Conservation (phyloP, 2,888 invertebrate species). For the Pachymerium ferrugineum region DNA sequence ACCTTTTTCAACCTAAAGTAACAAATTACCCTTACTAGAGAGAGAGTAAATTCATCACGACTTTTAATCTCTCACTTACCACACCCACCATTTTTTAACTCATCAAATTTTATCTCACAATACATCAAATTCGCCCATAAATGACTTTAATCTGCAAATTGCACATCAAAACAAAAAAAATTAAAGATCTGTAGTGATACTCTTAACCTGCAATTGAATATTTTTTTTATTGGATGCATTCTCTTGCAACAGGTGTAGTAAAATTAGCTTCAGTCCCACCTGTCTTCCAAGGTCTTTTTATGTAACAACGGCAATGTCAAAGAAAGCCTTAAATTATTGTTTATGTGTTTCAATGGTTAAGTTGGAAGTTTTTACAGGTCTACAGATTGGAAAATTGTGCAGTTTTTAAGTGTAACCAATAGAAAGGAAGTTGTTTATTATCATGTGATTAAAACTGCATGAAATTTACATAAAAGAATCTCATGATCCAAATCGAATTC, state of each 20-base stretch:
- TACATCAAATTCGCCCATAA: not conserved
- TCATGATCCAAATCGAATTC: not conserved
- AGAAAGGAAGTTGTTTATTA: no score
- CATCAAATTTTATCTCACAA: not conserved
- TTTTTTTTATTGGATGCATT: not conserved
- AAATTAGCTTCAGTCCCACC: not conserved
- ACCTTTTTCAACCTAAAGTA: no score
- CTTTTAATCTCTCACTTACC: not conserved
- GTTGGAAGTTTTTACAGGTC: not conserved
- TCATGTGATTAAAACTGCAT: no score
- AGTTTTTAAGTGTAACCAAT: no score
- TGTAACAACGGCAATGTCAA: not conserved
- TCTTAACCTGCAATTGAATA: not conserved
- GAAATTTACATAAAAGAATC: not conserved
- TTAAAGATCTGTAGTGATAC: not conserved
- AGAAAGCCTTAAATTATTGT: not conserved
- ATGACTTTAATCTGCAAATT: not conserved
- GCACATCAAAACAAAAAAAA: not conserved
- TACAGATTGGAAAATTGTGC: no score
- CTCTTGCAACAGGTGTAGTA: not conserved
- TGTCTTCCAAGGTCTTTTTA: not conserved
- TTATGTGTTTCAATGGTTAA: not conserved
- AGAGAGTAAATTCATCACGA: not conserved
- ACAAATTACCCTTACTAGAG: not conserved
- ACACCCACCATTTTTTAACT: not conserved